Evolutionary conservation across 2,888 invertebrate species (phyloP).

Genomic region (Mechanitis mazaeus): DNA sequence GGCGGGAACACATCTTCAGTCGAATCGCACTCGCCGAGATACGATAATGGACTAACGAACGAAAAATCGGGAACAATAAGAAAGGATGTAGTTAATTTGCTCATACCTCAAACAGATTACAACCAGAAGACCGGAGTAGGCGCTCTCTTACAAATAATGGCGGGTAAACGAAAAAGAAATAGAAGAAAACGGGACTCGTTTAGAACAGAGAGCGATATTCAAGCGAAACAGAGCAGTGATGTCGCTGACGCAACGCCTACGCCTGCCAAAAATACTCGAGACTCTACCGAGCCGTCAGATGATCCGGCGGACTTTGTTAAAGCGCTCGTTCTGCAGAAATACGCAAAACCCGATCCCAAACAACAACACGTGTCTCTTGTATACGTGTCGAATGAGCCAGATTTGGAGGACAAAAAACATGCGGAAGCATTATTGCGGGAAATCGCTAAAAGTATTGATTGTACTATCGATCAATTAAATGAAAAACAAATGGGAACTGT

Average conservation of each 20-base stretch:
- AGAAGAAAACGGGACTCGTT: constrained; percentile 57
- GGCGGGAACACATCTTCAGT: constrained; percentile 43
- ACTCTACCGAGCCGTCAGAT: constrained; percentile 38
- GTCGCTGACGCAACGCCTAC: constrained; percentile 39
- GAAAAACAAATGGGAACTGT: constrained; percentile 55
- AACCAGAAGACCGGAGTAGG: constrained; percentile 61
- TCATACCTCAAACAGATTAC: constrained; percentile 64
- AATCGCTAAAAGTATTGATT: constrained; percentile 67
- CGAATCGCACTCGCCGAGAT: constrained; percentile 49
- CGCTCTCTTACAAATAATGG: constrained; percentile 67
- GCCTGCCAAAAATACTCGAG: constrained; percentile 57
- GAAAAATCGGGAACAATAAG: constrained; percentile 43
- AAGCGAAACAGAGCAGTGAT: constrained; percentile 40
- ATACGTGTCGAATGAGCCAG: constrained; percentile 58
- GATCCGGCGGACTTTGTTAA: constrained; percentile 64
- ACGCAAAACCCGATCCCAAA: constrained; percentile 55
- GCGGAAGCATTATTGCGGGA: constrained; percentile 65
- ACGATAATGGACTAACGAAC: constrained; percentile 51
- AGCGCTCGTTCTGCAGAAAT: constrained; percentile 67
- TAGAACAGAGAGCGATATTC: constrained; percentile 42
- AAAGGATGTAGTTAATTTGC: constrained; percentile 70
- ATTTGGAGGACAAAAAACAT: constrained; percentile 60
- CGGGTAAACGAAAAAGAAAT: constrained; percentile 56
- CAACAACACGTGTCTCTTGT: constrained; percentile 65
- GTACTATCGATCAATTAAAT: constrained; percentile 59